Base-by-base conservation (phyloP, 2,888 invertebrate species). In the Cheilosia vulpina region DNA sequence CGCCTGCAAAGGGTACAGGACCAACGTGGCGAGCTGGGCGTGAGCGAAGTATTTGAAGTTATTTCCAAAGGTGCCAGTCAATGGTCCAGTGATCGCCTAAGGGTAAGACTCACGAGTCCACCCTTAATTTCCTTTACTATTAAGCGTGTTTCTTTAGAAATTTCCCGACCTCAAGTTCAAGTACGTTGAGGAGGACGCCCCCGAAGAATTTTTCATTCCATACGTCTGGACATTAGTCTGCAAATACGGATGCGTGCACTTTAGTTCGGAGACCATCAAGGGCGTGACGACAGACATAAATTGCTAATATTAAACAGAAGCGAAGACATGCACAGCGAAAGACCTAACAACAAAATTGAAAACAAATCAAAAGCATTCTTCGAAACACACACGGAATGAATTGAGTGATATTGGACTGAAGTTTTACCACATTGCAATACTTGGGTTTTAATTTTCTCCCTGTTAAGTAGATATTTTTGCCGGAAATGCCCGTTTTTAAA, bases 121-220 rank as follows among this genome's bases (percentile, higher is more conserved):
- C 6, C 27, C 27, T 1, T 27, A 27, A 27, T 27, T 27, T 27
- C 27, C 27, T 7, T 27, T 27, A 27, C 27, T 6, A 27, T 27
- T 27, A 6, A 27, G 1, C 27, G 27, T 6, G 27, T 63, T 47
- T 50, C 80, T 89, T 80, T 81, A 98, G 97, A 99, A 99, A 96
- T 99, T 99, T 92, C 99, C 99, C 0, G 99, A 99, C 90, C 93
- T 99, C 58, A 99, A 99, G 93, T 99, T 99, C 93, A 98, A 98
- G 88, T 99, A 99, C 91, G 99, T 99, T 0, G 99, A 99, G 93
- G 99, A 99, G 92, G 99, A 99, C 87, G 96, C 97, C 77, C 99
- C 99, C 0, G 99, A 99, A 92, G 99, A 99, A 90, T 99, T 99
- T 94, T 99, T 99, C 93, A 98, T 99, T 88, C 99, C 99, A 0